phyloP scores from a whole-genome alignment of 2,113 vertebrate genomes.

The Emydura subglobosa region DNA sequence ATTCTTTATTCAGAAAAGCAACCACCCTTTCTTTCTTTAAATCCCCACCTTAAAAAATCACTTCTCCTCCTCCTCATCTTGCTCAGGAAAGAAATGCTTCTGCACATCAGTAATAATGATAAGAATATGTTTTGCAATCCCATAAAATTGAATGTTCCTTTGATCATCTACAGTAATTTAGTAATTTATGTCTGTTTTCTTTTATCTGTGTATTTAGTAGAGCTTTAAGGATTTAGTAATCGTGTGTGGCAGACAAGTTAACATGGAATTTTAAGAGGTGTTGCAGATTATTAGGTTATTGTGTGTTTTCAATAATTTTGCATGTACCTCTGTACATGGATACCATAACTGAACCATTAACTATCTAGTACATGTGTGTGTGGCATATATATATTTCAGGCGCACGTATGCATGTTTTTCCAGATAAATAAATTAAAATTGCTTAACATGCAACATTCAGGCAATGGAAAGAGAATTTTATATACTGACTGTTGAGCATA shows the following conservation, averaged over 20 bases:
- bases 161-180: rapidly evolving
- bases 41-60: neutral
- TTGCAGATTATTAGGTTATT: neutral
- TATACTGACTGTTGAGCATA: rapidly evolving
- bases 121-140: neutral
- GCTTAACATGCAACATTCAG: rapidly evolving
- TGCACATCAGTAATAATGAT: neutral
- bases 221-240: neutral
- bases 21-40: neutral
- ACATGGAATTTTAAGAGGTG: neutral
- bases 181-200: neutral
- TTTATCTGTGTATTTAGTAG: neutral
- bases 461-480: neutral
- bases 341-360: neutral
- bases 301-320: neutral
- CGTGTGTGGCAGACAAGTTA: neutral
- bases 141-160: neutral
- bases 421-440: rapidly evolving
- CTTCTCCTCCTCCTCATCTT: neutral
- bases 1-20: neutral
- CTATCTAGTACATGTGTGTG: neutral
- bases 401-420: rapidly evolving
- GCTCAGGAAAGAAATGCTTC: neutral
- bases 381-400: rapidly evolving
- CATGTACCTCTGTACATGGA: neutral